Evolutionary conservation across 1,140 invertebrate genomes (phyloP), one percentile per base, ranked within the genome.

Genomic region (Drosophila pectinifera): DNA sequence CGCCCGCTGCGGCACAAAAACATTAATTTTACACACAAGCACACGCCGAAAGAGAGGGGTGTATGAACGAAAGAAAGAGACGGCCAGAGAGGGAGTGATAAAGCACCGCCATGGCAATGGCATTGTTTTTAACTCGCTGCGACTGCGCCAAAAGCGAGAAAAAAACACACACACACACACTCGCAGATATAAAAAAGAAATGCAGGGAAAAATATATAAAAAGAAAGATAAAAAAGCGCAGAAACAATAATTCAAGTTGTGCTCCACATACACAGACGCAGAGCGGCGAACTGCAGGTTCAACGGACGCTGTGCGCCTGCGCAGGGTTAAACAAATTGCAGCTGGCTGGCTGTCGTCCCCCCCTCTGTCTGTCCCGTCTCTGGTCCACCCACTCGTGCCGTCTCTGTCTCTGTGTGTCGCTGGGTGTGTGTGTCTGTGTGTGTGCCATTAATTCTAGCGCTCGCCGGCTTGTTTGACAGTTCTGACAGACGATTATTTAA

Each of bases 401-500:
- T 22, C 56, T 41, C 75, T 48, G 43, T 57, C 55, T 14, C 31
- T 13, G 42, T 42, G 34, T 59, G 14, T 31, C n/a, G 43, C 18
- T 31, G 24, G 48, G 42, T 73, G 22, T 42, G 46, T 68, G 54
- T 59, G 13, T 39, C 14, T 65, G 70, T 51, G 59, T 65, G 73
- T 77, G 58, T 63, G 76, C 91, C 91, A 92, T 92, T 92, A 92
- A 92, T 92, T 92, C 89, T 92, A 92, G 85, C 89, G 88, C 75
- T 91, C 55, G 91, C 91, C 91, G 91, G 91, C 91, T 92, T 92
- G 89, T 92, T 92, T 92, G 91, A 92, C 91, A 92, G 91, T 92
- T 92, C 91, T 92, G 91, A 92, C 91, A 92, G 91, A 92, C 91
- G 86, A 92, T 92, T 92, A 92, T 92, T 92, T 92, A 92, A 92